Evolutionary conservation across 2,888 invertebrate genomes (phyloP).

Genomic region (Tachina fera): DNA sequence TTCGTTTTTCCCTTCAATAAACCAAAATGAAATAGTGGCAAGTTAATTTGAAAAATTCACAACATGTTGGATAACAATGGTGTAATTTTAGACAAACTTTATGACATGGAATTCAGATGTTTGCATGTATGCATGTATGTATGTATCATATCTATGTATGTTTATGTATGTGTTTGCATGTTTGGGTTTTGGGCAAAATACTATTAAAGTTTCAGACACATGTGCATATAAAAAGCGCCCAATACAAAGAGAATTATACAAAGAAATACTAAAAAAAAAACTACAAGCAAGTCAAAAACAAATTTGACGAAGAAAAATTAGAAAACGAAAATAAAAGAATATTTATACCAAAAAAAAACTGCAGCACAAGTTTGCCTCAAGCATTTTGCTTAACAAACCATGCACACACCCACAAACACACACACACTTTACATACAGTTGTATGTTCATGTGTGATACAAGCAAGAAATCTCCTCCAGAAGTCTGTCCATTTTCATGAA

Average conservation of each 20-base stretch:
- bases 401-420: constrained; percentile 4
- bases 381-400: constrained; percentile 62
- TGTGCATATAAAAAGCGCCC: constrained; percentile 35
- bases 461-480: constrained; percentile 12
- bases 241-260: background rate
- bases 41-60: constrained; percentile 63
- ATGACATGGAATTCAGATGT: constrained; percentile 1
- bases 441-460: background rate
- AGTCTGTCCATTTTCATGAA: constrained; percentile 47
- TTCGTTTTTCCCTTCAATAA: constrained; percentile 23
- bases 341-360: constrained; percentile 15
- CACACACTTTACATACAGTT: background rate
- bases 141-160: background rate
- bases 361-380: constrained; percentile 55
- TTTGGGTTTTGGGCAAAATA: constrained; percentile 19
- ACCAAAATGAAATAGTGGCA: constrained; percentile 50
- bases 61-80: constrained; percentile 54
- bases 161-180: background rate
- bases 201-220: constrained; percentile 52
- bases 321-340: constrained; percentile 51
- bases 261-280: constrained; percentile 24
- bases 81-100: constrained; percentile 52
- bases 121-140: constrained; percentile 7
- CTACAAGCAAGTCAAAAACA: constrained; percentile 56
- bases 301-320: constrained; percentile 69